phyloP scores from a whole-genome alignment of 2,888 invertebrate genomes.

The Dendrolimus houi region DNA sequence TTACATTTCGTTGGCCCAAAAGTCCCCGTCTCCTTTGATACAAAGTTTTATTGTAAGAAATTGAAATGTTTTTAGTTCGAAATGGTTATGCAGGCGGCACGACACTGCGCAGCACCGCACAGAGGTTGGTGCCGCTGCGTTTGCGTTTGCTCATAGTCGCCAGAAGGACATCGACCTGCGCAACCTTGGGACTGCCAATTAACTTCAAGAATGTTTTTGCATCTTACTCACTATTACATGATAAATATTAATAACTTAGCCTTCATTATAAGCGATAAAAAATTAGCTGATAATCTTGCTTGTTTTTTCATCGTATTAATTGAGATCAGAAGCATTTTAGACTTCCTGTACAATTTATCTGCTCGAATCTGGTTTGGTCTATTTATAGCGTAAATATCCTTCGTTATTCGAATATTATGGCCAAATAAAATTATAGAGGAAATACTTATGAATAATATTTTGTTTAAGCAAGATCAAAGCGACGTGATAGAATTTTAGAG shows the following conservation, averaged over 20 bases:
- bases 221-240: constrained; percentile 32
- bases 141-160: constrained; percentile 4
- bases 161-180: constrained; percentile 57
- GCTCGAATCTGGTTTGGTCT: neutral
- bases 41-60: too few relatives aligned
- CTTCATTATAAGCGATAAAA: constrained; percentile 10
- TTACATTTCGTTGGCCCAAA: too few relatives aligned
- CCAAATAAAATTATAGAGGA: neutral
- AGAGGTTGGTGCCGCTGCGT: constrained; percentile 9
- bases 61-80: too few relatives aligned
- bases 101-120: neutral
- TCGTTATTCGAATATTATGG: neutral
- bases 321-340: constrained; percentile 5
- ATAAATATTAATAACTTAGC: constrained; percentile 24
- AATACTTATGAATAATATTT: neutral
- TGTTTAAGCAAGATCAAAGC: neutral
- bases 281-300: too few relatives aligned
- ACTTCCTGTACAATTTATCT: neutral
- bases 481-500: neutral
- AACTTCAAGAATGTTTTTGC: constrained; percentile 51
- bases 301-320: neutral
- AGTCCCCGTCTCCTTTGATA: too few relatives aligned
- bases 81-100: neutral
- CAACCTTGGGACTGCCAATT: constrained; percentile 60
- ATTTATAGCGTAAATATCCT: neutral